Base-by-base conservation (phyloP, 1,140 invertebrate genomes). In the Drosophila arizonae region DNA sequence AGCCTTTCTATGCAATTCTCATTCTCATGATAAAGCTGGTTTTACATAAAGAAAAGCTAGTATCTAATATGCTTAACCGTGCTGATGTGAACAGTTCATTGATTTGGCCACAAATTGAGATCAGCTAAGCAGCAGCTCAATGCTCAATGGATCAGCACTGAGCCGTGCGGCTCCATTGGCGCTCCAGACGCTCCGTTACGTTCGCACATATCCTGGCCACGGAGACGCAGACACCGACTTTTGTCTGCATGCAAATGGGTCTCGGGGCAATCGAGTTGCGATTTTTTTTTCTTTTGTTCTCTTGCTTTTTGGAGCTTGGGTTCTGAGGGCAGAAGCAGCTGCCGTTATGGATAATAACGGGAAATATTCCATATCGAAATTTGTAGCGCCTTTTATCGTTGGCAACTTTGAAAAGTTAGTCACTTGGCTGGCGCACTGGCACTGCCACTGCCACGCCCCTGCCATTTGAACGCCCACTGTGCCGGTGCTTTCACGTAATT, bases 341-440 rank as follows among this genome's bases (percentile, higher is more conserved):
- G 60, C 30, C 10, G 24, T 46, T 24, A 30, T 48, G 48, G 39
- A 74, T 78, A 69, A 69, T 60, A 66, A 66, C 56, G 45, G 52
- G 24, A 76, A 77, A 78, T 82, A 75, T 78, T 67, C 61, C 51
- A 74, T 77, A 84, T 77, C 58, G 73, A 73, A 61, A 73, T 57
- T 72, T 76, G 64, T 57, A 41, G 79, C 63, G 63, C 39, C 69
- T 84, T 84, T 84, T 84, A 84, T 85, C 74, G 81, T 57, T 71
- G 70, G 68, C 43, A 84, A 84, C 65, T 84, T 84, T 71, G 39
- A 51, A 79, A 84, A 84, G 77, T 84, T 84, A 80, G 76, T 82
- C 61, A 70, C 80, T 79, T 81, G 63, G 46, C 75, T 56, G 63
- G 45, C 45, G 36, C 28, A 30, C 28, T 39, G 43, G 39, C 68